Conservation (phyloP, 1,140 invertebrate genomes). For the Drosophila watanabei region DNA sequence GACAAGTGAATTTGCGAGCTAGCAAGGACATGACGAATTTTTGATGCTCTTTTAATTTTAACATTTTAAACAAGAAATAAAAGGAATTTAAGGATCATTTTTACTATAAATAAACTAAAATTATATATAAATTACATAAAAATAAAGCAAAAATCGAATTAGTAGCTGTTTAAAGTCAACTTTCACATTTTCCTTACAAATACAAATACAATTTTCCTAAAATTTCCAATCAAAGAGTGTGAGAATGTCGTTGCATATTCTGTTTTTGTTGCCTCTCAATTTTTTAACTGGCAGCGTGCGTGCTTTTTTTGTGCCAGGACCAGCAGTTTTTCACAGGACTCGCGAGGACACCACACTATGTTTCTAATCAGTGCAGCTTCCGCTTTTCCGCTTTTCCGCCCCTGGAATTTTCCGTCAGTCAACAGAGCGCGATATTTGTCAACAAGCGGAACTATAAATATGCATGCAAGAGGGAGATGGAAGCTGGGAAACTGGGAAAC, state of each 20-base stretch:
- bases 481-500: constrained; percentile 15
- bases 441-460: constrained; percentile 84
- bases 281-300: constrained; percentile 29
- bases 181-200: too few species aligned
- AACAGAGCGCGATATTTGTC: constrained; percentile 79
- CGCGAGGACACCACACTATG: constrained; percentile 57
- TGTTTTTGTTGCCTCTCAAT: not conserved
- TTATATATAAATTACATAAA: too few species aligned
- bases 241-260: not conserved
- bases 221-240: too few species aligned
- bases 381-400: constrained; percentile 25
- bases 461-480: constrained; percentile 50
- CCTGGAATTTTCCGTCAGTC: constrained; percentile 52
- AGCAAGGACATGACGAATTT: not conserved
- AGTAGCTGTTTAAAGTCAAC: too few species aligned
- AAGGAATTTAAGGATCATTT: too few species aligned
- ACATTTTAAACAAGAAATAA: too few species aligned
- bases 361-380: constrained; percentile 83
- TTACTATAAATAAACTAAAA: too few species aligned
- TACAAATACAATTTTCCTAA: too few species aligned
- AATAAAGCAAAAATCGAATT: too few species aligned
- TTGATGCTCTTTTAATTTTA: not conserved
- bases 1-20: constrained; percentile 11
- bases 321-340: constrained; percentile 38
- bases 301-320: constrained; percentile 6